Percentiles rank a stretch among this genome's conserved stretches.
phyloP scores from a whole-genome alignment of 2,113 vertebrate genomes.

The Phoxinus phoxinus region DNA sequence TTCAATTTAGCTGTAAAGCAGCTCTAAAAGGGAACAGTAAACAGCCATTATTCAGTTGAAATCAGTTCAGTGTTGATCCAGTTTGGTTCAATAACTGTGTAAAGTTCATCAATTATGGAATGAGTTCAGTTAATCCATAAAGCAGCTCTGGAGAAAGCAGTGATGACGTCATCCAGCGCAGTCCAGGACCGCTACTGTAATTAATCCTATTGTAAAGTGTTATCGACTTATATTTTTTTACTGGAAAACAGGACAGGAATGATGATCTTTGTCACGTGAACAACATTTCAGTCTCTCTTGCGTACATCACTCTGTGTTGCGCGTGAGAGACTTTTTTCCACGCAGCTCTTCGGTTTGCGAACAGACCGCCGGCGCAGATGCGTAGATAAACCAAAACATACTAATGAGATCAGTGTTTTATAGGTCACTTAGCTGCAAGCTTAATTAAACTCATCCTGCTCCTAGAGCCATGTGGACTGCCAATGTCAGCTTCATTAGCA shows the following conservation, averaged over 20 bases:
- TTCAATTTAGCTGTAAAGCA: too few relatives aligned
- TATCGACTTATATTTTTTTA: not conserved
- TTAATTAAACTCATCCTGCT: conserved; percentile 24
- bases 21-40: too few relatives aligned
- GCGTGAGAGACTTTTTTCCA: not conserved
- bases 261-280: not conserved
- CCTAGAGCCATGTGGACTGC: conserved; percentile 17
- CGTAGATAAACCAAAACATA: conserved; percentile 43
- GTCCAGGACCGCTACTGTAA: too few relatives aligned
- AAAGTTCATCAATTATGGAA: too few relatives aligned
- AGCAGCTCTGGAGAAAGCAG: too few relatives aligned
- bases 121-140: too few relatives aligned
- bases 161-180: too few relatives aligned
- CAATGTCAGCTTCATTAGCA: conserved; percentile 33
- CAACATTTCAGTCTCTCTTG: not conserved
- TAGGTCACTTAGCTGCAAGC: conserved; percentile 35
- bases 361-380: conserved; percentile 36
- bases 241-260: not conserved
- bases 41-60: too few relatives aligned
- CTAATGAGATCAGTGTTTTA: conserved; percentile 34
- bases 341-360: conserved; percentile 5
- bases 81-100: too few relatives aligned
- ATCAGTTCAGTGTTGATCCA: too few relatives aligned
- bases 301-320: not conserved
- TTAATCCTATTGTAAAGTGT: not conserved